These are phyloP conservation scores for Acanthosepion esculentum DNA, from an alignment of 2,888 invertebrate species.

Conservation along the genomic window DNA sequence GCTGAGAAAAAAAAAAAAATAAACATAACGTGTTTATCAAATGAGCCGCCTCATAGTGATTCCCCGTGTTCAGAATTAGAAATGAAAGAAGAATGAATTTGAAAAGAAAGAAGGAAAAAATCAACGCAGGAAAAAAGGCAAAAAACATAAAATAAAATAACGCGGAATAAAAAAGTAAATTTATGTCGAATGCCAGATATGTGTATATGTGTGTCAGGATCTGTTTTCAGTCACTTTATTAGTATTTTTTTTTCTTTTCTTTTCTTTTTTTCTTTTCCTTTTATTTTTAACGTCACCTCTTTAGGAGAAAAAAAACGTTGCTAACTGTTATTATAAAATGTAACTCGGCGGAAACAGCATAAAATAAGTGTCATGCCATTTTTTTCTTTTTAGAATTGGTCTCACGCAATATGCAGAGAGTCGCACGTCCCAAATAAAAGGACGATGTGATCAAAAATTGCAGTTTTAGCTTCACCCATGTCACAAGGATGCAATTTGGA, in stretches of 20 bases:
- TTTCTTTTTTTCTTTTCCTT: too few relatives aligned
- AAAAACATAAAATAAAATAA: not conserved
- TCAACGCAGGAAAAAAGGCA: not conserved
- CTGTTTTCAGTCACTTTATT: too few relatives aligned
- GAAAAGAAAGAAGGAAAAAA: not conserved
- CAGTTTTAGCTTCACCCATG: not conserved
- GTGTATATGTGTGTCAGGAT: too few relatives aligned
- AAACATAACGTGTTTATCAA: not conserved
- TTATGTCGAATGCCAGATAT: not conserved
- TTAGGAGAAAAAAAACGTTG: too few relatives aligned
- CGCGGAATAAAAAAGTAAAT: not conserved
- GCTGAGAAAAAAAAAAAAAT: too few relatives aligned
- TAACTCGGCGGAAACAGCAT: too few relatives aligned
- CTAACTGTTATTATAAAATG: too few relatives aligned
- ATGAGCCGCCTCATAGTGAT: not conserved
- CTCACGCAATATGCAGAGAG: too few relatives aligned
- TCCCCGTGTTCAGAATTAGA: not conserved
- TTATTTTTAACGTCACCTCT: too few relatives aligned
- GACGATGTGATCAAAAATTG: not conserved
- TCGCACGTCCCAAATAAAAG: not conserved
- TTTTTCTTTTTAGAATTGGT: too few relatives aligned
- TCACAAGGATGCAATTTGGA: not conserved
- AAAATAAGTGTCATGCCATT: too few relatives aligned
- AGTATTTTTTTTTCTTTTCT: too few relatives aligned
- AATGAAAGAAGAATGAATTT: not conserved